A percentile compares a stretch with the other conserved stretches of the same genome.
These are phyloP conservation scores for Brachionus rubens DNA, from an alignment of 1,140 invertebrate genomes.

Conservation along the genomic window DNA sequence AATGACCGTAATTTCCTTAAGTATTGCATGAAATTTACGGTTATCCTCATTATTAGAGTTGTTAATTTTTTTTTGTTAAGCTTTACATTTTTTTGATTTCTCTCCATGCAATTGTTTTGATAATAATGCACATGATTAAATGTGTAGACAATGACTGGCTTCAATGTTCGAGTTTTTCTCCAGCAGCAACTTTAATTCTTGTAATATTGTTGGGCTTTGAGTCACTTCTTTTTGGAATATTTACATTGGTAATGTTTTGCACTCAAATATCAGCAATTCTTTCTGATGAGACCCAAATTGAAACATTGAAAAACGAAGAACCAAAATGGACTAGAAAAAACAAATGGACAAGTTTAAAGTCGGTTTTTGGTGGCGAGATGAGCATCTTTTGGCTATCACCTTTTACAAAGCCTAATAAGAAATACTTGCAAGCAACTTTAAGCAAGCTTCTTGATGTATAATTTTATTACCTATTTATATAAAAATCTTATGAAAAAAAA, in stretches of 20 bases:
- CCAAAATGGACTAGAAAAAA: background rate
- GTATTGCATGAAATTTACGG: no score
- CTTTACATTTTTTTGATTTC: slow-evolving; percentile 96
- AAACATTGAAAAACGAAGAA: slow-evolving; percentile 38
- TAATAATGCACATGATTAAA: slow-evolving; percentile 85
- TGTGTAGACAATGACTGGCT: slow-evolving; percentile 88
- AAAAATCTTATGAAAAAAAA: no score
- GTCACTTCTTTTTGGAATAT: slow-evolving; percentile 92
- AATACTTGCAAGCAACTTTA: background rate
- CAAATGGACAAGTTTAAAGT: background rate
- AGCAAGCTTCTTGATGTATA: slow-evolving; percentile 19
- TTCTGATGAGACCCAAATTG: slow-evolving; percentile 68
- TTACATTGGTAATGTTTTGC: slow-evolving; percentile 94
- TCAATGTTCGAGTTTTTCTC: slow-evolving; percentile 84
- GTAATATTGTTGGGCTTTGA: slow-evolving; percentile 94
- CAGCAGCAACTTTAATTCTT: slow-evolving; percentile 89
- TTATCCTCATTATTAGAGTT: no score
- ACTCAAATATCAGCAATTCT: slow-evolving; percentile 96
- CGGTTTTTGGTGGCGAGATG: slow-evolving; percentile 24
- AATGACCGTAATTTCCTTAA: no score
- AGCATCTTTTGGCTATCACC: slow-evolving; percentile 30
- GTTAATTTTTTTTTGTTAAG: slow-evolving; percentile 66
- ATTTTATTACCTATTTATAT: no score
- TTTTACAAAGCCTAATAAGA: slow-evolving; percentile 29
- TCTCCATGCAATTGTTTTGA: slow-evolving; percentile 83